Base-by-base conservation (phyloP, 2,888 invertebrate genomes). In the Eristalinus aeneus region DNA sequence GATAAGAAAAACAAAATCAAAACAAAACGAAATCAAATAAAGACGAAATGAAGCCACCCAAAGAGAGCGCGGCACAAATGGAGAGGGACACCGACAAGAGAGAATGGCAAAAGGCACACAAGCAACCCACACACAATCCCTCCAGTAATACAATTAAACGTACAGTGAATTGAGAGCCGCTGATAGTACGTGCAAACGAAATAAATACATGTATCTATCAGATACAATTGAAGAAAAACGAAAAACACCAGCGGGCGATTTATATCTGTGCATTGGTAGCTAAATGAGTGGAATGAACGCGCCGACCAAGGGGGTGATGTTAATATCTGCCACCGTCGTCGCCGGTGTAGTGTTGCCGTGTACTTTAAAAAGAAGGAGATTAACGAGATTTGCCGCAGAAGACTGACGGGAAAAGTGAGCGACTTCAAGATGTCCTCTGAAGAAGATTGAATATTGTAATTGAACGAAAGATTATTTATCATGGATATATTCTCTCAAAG, bases 1-100 rank as follows among this genome's bases (percentile, higher is more conserved):
- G 75, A 76, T 68, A 82, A 86, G 82, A 78, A 86, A 77, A 86
- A 74, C 69, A 86, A 86, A 86, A 82, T 23, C 77, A 86, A 86
- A 86, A 77, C 81, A 82, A 86, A 86, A 74, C 27, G 68, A 80
- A 74, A 74, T 56, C 46, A 77, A 85, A 72, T 76, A 65, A 61
- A 73, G 36, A 46, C 56, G 46, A 72, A 22, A 20, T n/a, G 39
- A 78, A 53, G 27, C 12, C 20, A 56, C 20, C 31, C 2, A 23
- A 23, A 76, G 60, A 61, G 16, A 68, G 23, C 16, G 20, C 12
- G n/a, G 27, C 9, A 31, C 11, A 77, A 61, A 73, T 60, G 23
- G 22, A 58, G 39, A 60, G 22, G 16, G 5, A 77, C 10, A 69
- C 1, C 46, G 32, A 20, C 31, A 20, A 36, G 85, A 85, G 85